phyloP scores from a whole-genome alignment of 1,140 invertebrate genomes.

The Melipona quadrifasciata region DNA sequence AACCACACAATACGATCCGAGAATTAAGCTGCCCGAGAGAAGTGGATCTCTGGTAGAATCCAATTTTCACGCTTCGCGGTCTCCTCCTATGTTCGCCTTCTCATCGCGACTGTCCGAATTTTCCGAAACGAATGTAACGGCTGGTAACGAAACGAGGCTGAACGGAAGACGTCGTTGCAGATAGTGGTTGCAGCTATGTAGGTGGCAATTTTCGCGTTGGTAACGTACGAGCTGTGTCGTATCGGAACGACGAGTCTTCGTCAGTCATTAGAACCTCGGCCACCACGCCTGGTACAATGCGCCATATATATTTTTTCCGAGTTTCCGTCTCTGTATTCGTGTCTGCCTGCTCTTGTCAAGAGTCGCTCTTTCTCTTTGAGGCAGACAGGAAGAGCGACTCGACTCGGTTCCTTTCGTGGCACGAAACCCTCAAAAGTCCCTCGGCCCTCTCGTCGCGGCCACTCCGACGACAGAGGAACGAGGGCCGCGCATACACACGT shows the following conservation, averaged over 20 bases:
- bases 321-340: not conserved
- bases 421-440: constrained; percentile 49
- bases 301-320: constrained; percentile 7
- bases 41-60: not conserved
- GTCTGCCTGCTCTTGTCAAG: not conserved
- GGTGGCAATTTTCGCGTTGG: not conserved
- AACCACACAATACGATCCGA: not conserved
- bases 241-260: not conserved
- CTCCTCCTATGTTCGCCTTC: not conserved
- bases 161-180: not conserved
- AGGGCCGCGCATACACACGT: constrained; percentile 5
- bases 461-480: constrained; percentile 43
- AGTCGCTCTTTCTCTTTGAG: constrained; percentile 29
- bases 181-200: not conserved
- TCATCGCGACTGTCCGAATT: not conserved
- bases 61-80: not conserved
- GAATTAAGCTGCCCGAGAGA: not conserved
- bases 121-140: not conserved
- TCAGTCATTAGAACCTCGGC: constrained; percentile 24
- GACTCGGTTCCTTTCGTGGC: constrained; percentile 44
- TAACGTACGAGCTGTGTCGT: not conserved
- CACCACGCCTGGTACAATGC: not conserved
- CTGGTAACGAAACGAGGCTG: constrained; percentile 9
- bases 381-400: constrained; percentile 42
- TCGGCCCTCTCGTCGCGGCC: constrained; percentile 31